These are phyloP conservation scores for Melanotaenia nigrans DNA, from an alignment of 2,797 vertebrate species.

Conservation along the genomic window DNA sequence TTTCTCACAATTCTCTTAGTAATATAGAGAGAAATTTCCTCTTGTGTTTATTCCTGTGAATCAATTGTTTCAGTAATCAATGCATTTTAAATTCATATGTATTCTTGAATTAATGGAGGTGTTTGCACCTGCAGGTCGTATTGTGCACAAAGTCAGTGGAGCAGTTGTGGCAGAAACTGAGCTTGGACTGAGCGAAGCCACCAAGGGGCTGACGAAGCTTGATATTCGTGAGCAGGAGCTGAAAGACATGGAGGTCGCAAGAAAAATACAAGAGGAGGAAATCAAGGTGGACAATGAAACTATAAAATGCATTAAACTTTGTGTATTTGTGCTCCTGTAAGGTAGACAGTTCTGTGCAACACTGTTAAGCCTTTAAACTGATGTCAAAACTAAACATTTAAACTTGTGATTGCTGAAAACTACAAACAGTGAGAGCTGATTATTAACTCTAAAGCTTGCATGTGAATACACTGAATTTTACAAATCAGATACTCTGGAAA, in stretches of 20 bases:
- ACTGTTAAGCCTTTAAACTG: not conserved
- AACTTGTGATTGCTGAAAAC: not conserved
- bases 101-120: not conserved
- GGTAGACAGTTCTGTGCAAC: not conserved
- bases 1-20: not conserved
- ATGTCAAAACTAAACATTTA: not conserved
- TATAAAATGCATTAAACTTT: not conserved
- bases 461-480: not conserved
- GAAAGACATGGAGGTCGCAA: conserved; percentile 93
- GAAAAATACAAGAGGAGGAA: conserved; percentile 93
- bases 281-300: conserved; percentile 82
- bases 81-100: not conserved
- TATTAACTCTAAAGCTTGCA: not conserved
- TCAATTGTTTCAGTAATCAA: not conserved
- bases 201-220: conserved; percentile 76
- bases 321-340: not conserved
- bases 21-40: not conserved
- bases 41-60: not conserved
- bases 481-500: not conserved
- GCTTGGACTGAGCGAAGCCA: conserved; percentile 76
- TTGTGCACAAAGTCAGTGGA: conserved; percentile 64
- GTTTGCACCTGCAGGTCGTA: conserved; percentile 76
- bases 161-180: conserved; percentile 63
- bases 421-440: not conserved
- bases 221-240: conserved; percentile 85